These are phyloP conservation scores for Callopanchax toddi DNA, from an alignment of 2,113 vertebrate genomes.

Conservation along the genomic window DNA sequence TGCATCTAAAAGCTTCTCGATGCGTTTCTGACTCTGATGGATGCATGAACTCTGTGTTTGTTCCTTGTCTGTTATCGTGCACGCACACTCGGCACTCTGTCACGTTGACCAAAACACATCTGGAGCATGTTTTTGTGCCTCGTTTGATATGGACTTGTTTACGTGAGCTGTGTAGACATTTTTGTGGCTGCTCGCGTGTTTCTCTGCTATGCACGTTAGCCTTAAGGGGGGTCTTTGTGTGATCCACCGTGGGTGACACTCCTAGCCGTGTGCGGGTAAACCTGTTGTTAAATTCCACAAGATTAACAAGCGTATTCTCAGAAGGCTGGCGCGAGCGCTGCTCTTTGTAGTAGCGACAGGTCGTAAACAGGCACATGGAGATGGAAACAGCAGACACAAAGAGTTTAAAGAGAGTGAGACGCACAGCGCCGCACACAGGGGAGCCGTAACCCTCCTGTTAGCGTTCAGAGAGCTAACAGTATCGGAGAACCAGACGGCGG, in stretches of 20 bases:
- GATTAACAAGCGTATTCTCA: slow-evolving; percentile 52
- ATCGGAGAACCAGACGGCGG: slow-evolving; percentile 29
- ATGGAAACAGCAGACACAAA: slow-evolving; percentile 34
- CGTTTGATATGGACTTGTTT: slow-evolving; percentile 1
- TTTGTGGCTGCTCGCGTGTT: slow-evolving; percentile 3
- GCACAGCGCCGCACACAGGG: slow-evolving; percentile 2
- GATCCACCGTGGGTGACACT: slow-evolving; percentile 25
- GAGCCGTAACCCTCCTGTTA: slow-evolving; percentile 31
- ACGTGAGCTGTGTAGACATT: background rate
- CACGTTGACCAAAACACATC: slow-evolving; percentile 37
- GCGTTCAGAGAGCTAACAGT: slow-evolving; percentile 48
- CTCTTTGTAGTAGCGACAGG: slow-evolving; percentile 32
- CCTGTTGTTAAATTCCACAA: slow-evolving; percentile 45
- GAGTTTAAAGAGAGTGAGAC: slow-evolving; percentile 10
- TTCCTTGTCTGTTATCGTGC: no score
- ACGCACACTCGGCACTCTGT: background rate
- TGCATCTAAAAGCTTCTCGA: slow-evolving; percentile 2
- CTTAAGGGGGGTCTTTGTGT: slow-evolving; percentile 6
- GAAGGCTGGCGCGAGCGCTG: slow-evolving; percentile 2
- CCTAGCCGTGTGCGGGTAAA: slow-evolving; percentile 5
- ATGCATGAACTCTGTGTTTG: background rate
- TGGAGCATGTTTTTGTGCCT: slow-evolving; percentile 42
- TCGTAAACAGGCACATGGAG: slow-evolving; percentile 41
- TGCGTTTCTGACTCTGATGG: background rate
- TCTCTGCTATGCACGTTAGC: background rate